phyloP scores from a whole-genome alignment of 2,797 vertebrate species.

The Phaenicophaeus curvirostris region DNA sequence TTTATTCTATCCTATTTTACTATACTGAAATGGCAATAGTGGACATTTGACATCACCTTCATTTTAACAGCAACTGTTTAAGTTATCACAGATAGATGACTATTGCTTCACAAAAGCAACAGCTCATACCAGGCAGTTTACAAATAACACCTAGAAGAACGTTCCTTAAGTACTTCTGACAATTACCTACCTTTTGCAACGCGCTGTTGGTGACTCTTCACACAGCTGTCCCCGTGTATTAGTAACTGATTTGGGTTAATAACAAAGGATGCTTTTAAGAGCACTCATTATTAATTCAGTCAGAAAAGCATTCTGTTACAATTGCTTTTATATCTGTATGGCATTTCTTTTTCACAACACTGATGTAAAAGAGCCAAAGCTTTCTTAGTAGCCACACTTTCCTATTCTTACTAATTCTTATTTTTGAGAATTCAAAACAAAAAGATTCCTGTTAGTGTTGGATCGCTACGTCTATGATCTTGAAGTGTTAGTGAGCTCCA shows the following conservation, averaged over 20 bases:
- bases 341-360: not conserved
- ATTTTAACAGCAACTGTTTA: not conserved
- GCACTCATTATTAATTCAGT: not conserved
- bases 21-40: not conserved
- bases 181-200: not conserved
- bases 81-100: not conserved
- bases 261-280: not conserved
- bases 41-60: not conserved
- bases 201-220: not conserved
- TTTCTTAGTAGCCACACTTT: not conserved
- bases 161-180: not conserved
- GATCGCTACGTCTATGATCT: not conserved
- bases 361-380: not conserved
- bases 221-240: not conserved
- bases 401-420: not conserved
- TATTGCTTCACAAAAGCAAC: not conserved
- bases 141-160: not conserved
- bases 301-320: not conserved
- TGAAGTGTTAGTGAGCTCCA: not conserved
- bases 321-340: not conserved
- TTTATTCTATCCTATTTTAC: not conserved
- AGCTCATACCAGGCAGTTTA: not conserved
- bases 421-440: not conserved
- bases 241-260: not conserved
- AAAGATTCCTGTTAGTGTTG: not conserved